Conservation (phyloP, 2,888 invertebrate genomes). For the Slavum lentiscoides region DNA sequence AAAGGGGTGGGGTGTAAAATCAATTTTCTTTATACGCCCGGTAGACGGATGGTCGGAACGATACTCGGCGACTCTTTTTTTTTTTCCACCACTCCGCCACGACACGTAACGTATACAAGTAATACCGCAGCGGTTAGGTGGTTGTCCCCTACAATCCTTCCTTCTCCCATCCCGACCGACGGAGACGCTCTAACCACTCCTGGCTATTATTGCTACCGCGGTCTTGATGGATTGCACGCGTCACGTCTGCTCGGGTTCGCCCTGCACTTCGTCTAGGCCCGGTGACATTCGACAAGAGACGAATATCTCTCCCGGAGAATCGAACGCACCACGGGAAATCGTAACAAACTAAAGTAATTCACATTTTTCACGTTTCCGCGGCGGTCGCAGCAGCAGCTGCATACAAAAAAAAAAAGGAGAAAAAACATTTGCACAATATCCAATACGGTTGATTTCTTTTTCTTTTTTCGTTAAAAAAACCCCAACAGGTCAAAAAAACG, state of each 20-base stretch:
- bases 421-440: not conserved
- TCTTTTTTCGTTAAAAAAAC: no score
- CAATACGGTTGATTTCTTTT: not conserved
- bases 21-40: conserved; percentile 32
- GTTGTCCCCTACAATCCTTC: conserved; percentile 10
- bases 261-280: not conserved
- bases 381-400: no score
- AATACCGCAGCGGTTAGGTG: no score
- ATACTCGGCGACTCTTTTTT: conserved; percentile 13
- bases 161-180: not conserved
- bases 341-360: conserved; percentile 33
- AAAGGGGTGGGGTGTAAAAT: conserved; percentile 12
- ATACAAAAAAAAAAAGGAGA: not conserved
- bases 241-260: conserved; percentile 38
- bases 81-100: not conserved
- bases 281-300: conserved; percentile 23
- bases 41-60: conserved; percentile 14
- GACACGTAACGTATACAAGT: not conserved
- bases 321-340: conserved; percentile 10
- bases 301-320: conserved; percentile 30
- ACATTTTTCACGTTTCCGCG: conserved; percentile 26
- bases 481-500: no score
- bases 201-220: conserved; percentile 23
- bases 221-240: conserved; percentile 46
- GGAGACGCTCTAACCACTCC: conserved; percentile 23